Percentiles rank a stretch among this genome's conserved stretches.
Conservation (phyloP, 2,797 vertebrate genomes). For the Eospalax fontanierii region DNA sequence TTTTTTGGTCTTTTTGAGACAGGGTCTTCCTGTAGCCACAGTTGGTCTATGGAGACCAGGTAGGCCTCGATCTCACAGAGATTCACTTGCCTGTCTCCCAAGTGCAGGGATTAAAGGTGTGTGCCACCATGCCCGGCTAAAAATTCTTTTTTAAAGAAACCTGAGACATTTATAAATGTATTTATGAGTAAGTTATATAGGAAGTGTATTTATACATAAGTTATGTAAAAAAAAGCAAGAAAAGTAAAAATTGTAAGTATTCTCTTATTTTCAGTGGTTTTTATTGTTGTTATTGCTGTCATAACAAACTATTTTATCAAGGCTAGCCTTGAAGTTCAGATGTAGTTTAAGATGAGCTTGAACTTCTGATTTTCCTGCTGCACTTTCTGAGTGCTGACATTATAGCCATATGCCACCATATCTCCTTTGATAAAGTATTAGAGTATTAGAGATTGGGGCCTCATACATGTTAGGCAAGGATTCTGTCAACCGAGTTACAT, state of each 20-base stretch:
- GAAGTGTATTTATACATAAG: constrained; percentile 14
- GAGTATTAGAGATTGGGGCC: neutral
- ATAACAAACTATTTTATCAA: neutral
- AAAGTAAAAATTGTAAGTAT: constrained; percentile 28
- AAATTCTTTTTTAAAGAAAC: neutral
- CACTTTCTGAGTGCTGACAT: neutral
- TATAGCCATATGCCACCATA: no score
- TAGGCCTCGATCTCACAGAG: no score
- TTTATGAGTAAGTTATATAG: neutral
- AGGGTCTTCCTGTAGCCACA: neutral
- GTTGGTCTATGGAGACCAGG: neutral
- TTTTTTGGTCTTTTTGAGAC: neutral
- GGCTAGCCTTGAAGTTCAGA: neutral
- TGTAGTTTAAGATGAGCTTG: neutral
- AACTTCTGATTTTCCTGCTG: neutral
- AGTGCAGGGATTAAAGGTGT: no score
- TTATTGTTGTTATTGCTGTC: no score
- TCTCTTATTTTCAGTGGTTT: neutral
- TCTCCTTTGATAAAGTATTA: neutral
- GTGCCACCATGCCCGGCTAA: no score
- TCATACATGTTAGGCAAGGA: neutral
- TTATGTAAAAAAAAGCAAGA: constrained; percentile 30
- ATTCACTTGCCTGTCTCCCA: no score
- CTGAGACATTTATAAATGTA: neutral
- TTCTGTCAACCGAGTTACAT: neutral